Base-by-base conservation (phyloP, 2,888 invertebrate genomes). In the Monopis laevigella region DNA sequence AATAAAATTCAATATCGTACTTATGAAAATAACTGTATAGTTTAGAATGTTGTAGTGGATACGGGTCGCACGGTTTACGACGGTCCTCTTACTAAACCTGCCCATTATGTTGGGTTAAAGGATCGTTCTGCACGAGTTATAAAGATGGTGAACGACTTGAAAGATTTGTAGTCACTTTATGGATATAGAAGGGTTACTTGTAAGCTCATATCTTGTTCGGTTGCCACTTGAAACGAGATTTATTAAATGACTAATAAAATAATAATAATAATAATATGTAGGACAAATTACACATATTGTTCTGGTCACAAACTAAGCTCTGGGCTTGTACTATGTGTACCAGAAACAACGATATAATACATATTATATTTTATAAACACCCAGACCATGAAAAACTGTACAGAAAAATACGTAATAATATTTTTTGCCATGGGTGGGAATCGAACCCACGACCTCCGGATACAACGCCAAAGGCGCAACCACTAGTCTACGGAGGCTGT, bases 101-200 rank as follows among this genome's bases (percentile, higher is more conserved):
- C 63, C 74, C 77, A 75, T 80, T 80, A 77, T 64, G 75, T 73
- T 65, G 72, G 77, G 77, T 75, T 77, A 78, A 78, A 68, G 73
- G 77, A 80, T 80, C 71, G 70, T 58, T 60, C 62, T 62, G 57
- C 65, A 67, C 68, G 63, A 64, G 70, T 71, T 77, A 75, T 80
- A 80, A 78, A 78, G 80, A 78, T 73, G 73, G 75, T 69, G 72
- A 69, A 69, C 59, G 65, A 19, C 58, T 59, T 60, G 61, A 62
- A 74, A 78, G 78, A 78, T 80, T 80, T 80, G 78, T 74, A 58
- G 66, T 62, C 67, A 75, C 70, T 69, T 73, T 72, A 71, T 72
- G 63, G 68, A 69, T 69, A 71, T 73, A 70, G 75, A 78, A 77
- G 77, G 78, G 78, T 77, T 77, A 70, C 60, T 60, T 63, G 71